Base-by-base conservation (phyloP, 2,113 vertebrate species). In the Saccopteryx bilineata region DNA sequence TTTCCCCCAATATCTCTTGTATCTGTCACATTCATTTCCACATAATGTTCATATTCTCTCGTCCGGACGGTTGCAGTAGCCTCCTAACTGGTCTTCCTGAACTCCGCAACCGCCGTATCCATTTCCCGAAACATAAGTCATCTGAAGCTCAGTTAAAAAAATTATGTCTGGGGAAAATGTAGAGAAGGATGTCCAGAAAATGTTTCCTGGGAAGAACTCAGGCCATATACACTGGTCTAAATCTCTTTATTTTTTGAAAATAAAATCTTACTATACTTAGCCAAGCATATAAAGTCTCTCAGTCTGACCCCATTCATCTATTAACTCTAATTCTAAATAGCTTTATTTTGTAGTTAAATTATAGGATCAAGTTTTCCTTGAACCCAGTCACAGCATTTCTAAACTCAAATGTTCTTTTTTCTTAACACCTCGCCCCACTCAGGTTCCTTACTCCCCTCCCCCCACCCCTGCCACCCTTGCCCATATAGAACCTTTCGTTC, bases 281-380 rank as follows among this genome's bases (percentile, higher is more conserved):
- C 23, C 18, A 60, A 76, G 8, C 15, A 69, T 61, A 31, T 54
- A 19, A 28, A 81, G 19, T 90, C 60, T 24, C 50, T 9, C 63
- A 26, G 48, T 85, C 28, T 58, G 74, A 93, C 54, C 24, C n/a
- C 19, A 54, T 91, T 96, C 61, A 69, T 80, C 66, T 93, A 92
- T 95, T 72, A 90, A 60, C 71, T 83, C 65, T 87, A 75, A 13
- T 39, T 80, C 26, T 86, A 18, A 58, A 11, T 54, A 86, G 18
- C 26, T 95, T 96, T 89, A 66, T 92, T 92, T 92, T 87, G 68
- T 81, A 66, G n/a, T 83, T 95, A 68, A 81, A 72, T 78, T 74
- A 8, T 89, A n/a, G 50, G 7, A 71, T 63, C 19, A 8, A 63
- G 50, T 18, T 92, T 88, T 93, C 31, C 60, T 74, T 75, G 58